Percentiles rank a stretch among this genome's conserved stretches.
Evolutionary conservation across 2,888 invertebrate species (phyloP).

Genomic region (Cistogaster globosa): DNA sequence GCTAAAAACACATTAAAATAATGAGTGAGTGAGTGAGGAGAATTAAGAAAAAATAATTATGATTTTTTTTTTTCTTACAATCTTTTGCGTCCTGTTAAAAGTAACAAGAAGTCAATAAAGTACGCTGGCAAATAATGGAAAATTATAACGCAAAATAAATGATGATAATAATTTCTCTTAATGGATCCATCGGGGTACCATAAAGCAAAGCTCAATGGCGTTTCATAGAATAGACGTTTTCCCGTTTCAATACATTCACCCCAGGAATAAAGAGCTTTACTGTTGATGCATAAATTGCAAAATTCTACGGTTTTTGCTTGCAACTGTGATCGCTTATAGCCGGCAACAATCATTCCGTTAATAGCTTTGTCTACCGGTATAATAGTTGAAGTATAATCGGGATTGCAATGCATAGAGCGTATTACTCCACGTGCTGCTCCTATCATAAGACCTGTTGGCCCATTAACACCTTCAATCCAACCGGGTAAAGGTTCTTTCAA

Average conservation of each 20-base stretch:
- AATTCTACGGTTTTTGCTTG: constrained; percentile 79
- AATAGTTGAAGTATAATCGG: constrained; percentile 86
- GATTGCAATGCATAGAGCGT: constrained; percentile 90
- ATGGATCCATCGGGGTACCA: constrained; percentile 92
- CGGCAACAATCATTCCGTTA: constrained; percentile 90
- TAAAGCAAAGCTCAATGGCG: constrained; percentile 90
- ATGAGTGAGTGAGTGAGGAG: not conserved
- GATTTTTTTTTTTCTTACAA: constrained; percentile 86
- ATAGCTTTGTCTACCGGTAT: constrained; percentile 91
- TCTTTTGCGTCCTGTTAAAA: constrained; percentile 88
- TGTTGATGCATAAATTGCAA: constrained; percentile 90
- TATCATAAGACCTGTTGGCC: constrained; percentile 92
- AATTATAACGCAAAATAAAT: constrained; percentile 87
- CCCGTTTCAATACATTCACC: constrained; percentile 90
- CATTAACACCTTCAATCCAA: constrained; percentile 96
- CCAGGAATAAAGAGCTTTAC: constrained; percentile 92
- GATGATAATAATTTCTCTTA: constrained; percentile 87
- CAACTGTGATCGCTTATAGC: constrained; percentile 86
- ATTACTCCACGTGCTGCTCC: constrained; percentile 93
- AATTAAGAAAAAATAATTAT: not conserved
- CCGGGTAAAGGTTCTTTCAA: constrained; percentile 91
- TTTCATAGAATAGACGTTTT: constrained; percentile 85
- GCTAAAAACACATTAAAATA: constrained; percentile 80
- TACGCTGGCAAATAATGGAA: constrained; percentile 91
- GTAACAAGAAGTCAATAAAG: constrained; percentile 88